Evolutionary conservation across 1,140 invertebrate species (phyloP), one percentile per base, ranked within the genome.

Genomic region (Ceratina calcarata): DNA sequence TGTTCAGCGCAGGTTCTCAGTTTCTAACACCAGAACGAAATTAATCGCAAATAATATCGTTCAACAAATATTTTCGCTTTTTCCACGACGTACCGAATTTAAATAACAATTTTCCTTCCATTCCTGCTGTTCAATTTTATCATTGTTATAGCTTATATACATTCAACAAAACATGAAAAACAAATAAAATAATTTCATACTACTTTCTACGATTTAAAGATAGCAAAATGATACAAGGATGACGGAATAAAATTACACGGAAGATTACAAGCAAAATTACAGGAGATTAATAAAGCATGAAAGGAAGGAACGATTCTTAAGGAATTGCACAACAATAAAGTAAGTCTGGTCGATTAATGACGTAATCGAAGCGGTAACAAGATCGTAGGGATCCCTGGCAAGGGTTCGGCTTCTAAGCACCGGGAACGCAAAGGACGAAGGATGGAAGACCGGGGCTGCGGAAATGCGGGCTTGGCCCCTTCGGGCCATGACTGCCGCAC

Each of bases 401-500:
- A 79, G 70, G 68, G 55, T 51, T 73, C 53, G 78, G 78, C 22
- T 74, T 12, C 37, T 45, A 20, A 64, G 24, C 61, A 20, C 18
- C 20, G 71, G 16, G n/a, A 20, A 79, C 78, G 65, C 57, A 70
- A 83, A 83, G 80, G 74, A 61, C 55, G 71, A 80, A 84, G 85
- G 88, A 87, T 86, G 78, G 85, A 87, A 89, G 86, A 89, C 84
- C 37, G 87, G 80, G 80, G 85, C 79, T 89, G 86, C 91, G 89
- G 89, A 90, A 91, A 89, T 80, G 83, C 82, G 87, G 91, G 91
- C 87, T 89, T 77, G 91, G 91, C 91, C 84, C 82, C 87, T 88
- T 84, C 78, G 81, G 88, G 79, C 90, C 91, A 89, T 92, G 89
- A 92, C 90, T 88, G 90, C 88, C 89, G 86, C 89, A 79, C 89